Evolutionary conservation across 2,888 invertebrate genomes (phyloP), one percentile per base, ranked within the genome.

Genomic region (Aproaerema taeniolella): DNA sequence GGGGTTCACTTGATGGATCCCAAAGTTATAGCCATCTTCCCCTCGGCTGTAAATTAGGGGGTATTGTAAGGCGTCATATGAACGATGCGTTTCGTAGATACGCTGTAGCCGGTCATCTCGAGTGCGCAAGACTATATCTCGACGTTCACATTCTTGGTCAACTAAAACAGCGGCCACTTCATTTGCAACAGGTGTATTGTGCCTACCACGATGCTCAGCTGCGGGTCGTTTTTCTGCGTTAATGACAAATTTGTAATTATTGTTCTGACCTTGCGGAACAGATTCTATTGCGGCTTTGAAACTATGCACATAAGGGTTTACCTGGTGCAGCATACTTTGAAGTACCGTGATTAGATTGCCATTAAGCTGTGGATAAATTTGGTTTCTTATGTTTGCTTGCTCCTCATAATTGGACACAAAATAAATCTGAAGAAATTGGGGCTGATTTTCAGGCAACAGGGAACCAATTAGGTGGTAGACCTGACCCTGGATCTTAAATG

Each of bases 371-470:
- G 45, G 41, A 40, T 45, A 44, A 33, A 32, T 28, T 24, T 30
- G 30, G 14, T 38, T 28, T 15, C 45, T 26, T 9, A 50, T 38
- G 38, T 49, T 38, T 3, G 42, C 17, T 30, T 50, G 48, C 37
- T 50, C 39, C 1, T 46, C 16, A 28, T 52, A 46, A 36, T 55
- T 40, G 2, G 51, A 43, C 1, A 57, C 36, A 42, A 56, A 53
- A 43, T 57, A 56, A 12, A 56, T 52, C 40, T 57, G 52, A 2
- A 53, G 33, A 47, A 52, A 54, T 28, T 49, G 39, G 1, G 49
- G 50, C 6, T 45, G 11, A 8, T 50, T 25, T 30, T 29, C 26
- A 2, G 47, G 46, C 7, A 52, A 7, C 2, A 51, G 24, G 5
- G 44, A 45, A 15, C 50, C 54, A n/a, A 53, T 53, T 1, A 44